Percentiles rank a stretch among this genome's conserved stretches.
Conservation (phyloP, 2,113 vertebrate species). For the Suncus etruscus region DNA sequence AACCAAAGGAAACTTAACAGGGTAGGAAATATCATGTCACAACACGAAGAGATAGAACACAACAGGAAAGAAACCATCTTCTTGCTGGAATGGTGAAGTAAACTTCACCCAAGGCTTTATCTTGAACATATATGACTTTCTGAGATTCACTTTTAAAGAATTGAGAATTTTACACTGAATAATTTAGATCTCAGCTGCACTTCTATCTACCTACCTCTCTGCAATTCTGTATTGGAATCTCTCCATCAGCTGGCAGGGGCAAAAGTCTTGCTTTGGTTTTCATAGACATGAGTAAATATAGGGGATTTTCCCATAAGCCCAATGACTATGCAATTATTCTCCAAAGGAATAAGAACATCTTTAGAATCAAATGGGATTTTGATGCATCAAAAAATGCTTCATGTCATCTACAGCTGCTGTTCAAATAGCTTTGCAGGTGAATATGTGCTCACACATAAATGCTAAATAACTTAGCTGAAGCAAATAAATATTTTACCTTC, state of each 20-base stretch:
- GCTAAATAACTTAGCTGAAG: neutral
- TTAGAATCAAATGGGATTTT: neutral
- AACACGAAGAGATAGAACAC: neutral
- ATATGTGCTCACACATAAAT: neutral
- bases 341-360: neutral
- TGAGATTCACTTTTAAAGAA: neutral
- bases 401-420: neutral
- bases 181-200: too few species aligned
- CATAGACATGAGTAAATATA: fast-evolving
- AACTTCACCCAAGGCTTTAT: neutral
- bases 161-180: neutral
- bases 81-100: fast-evolving
- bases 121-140: fast-evolving
- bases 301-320: neutral
- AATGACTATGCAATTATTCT: neutral
- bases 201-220: too few species aligned
- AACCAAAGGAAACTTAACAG: neutral
- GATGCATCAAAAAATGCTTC: neutral
- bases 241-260: neutral
- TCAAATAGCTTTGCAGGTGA: neutral
- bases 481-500: neutral
- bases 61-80: neutral
- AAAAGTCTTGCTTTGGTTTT: neutral
- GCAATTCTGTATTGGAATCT: neutral
- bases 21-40: neutral